Base-by-base conservation (phyloP, 2,797 vertebrate species). In the Garrulus glandarius region DNA sequence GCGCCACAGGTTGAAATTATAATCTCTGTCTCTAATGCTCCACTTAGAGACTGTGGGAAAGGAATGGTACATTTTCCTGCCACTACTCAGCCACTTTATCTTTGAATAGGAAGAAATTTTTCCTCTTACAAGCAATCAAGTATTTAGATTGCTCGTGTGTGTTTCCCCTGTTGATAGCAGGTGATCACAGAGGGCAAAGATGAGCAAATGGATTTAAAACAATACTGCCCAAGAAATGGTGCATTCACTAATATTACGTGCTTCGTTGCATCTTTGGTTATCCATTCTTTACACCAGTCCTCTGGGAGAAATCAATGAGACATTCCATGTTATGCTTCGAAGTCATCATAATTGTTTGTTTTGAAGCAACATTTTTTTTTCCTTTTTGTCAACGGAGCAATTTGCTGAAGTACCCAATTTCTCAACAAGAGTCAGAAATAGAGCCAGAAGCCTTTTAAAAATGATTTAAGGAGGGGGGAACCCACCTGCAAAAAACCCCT, bases 221-320 rank as follows among this genome's bases (percentile, higher is more conserved):
- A 85, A 76, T 34, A 24, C 72, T 52, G 70, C 83, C 52, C 64
- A 84, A 91, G 89, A 87, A 93, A 96, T 94, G 95, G 95, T 93
- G 83, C 65, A 10, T 95, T 61, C 61, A 69, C 55, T 78, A 56
- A 88, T 94, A 89, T 85, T 82, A 65, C 19, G 32, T 85, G 90
- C 96, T 96, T 93, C 30, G 3, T 57, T 59, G 93, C 92, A 67
- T 78, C 63, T 81, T 93, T 96, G 85, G 57, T 96, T 97, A 93
- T 92, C 95, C 92, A 75, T 93, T 97, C 94, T 92, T 95, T 86
- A 92, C 57, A 93, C 70, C 60, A 85, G 63, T 96, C 95, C 88
- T 93, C 74, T 78, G 95, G 92, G 96, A 96, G 95, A 96, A 96
- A 97, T 97, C 95, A 92, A 86, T 94, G 96, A 96, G 93, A 95